Evolutionary conservation across 2,888 invertebrate species (phyloP), one percentile per base, ranked within the genome.

Genomic region (Conomelus anceps): DNA sequence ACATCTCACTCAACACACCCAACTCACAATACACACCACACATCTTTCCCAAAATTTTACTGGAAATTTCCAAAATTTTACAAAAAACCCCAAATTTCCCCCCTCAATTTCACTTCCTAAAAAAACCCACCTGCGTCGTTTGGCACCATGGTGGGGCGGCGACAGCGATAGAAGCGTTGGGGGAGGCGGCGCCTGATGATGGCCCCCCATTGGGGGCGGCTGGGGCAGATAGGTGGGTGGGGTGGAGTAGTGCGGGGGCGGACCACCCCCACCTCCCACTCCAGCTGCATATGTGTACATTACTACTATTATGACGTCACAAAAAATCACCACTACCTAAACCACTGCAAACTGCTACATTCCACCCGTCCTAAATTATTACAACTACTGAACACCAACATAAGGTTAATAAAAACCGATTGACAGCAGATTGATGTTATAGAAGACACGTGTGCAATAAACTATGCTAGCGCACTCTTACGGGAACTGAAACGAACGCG

Each of bases 141-240:
- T 84, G 24, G 88, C 84, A 23, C 22, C 84, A 29, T 85, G 85
- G 23, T 84, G 29, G 34, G 63, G 7, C 6, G 34, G 34, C 13
- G 34, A 34, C 34, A 34, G 13, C 34, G 34, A 34, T 17, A 11
- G 13, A 11, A 34, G 34, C 34, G 34, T 11, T 4, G 63, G 63
- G n/a, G 13, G n/a, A 7, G n/a, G 63, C 1, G 63, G n/a, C n/a
- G n/a, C n/a, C n/a, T 84, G 23, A 26, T 26, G 29, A 20, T 63
- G 84, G 22, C 23, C 22, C n/a, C 23, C 63, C 88, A 23, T 85
- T 23, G 87, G 89, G 24, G 89, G 24, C 24, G 23, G 29, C 87
- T 24, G 29, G 88, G 87, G 92, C 91, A 89, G 88, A 87, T 63
- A 22, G 88, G 13, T 24, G 34, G 89, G 86, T 7, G 88, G 26